phyloP scores from a whole-genome alignment of 2,113 vertebrate species.

The Paedocypris sp. region DNA sequence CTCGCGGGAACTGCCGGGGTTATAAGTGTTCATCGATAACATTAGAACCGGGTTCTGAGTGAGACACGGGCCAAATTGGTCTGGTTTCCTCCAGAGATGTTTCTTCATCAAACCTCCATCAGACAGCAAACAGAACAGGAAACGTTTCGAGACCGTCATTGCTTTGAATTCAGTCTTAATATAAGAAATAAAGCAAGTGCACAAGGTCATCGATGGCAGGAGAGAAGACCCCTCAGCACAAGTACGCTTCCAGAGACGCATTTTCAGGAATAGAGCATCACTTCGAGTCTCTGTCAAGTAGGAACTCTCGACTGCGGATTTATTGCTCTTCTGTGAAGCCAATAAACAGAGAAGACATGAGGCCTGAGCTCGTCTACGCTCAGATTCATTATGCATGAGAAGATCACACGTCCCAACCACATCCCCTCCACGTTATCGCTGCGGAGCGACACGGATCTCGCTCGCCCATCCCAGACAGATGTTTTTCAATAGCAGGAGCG shows the following conservation, averaged over 20 bases:
- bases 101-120: neutral
- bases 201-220: neutral
- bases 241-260: neutral
- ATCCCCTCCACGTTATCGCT: slow-evolving; percentile 40
- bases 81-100: neutral
- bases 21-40: neutral
- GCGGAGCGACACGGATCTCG: neutral
- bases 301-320: slow-evolving; percentile 39
- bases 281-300: slow-evolving; percentile 7
- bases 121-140: neutral
- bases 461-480: slow-evolving; percentile 12
- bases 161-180: neutral
- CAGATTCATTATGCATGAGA: slow-evolving; percentile 57
- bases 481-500: slow-evolving; percentile 41
- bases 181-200: neutral
- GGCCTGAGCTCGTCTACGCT: slow-evolving; percentile 43
- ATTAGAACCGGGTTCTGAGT: neutral
- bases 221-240: neutral
- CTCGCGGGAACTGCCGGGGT: too few species aligned
- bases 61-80: neutral
- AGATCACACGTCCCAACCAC: slow-evolving; percentile 46
- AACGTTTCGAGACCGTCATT: neutral
- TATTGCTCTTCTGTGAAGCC: slow-evolving; percentile 46
- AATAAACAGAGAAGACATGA: slow-evolving; percentile 46
- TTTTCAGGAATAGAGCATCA: neutral